A percentile compares a stretch with the other conserved stretches of the same genome.
phyloP scores from a whole-genome alignment of 2,113 vertebrate genomes.

The Rhinolophus sinicus region DNA sequence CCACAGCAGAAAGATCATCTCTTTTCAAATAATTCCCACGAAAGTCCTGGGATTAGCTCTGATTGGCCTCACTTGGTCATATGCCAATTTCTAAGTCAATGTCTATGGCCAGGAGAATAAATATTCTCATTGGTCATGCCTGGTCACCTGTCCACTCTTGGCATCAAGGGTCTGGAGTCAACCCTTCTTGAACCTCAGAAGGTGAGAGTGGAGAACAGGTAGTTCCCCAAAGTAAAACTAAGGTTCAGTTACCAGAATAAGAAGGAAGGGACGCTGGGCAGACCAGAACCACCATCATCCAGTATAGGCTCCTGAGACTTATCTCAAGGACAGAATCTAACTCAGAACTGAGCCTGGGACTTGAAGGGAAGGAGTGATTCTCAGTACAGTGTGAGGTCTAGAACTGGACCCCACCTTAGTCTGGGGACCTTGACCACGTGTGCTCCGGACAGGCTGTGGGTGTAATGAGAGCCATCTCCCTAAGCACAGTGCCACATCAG shows the following conservation, averaged over 20 bases:
- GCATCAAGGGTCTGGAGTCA: neutral
- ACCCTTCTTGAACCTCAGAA: neutral
- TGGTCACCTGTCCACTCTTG: neutral
- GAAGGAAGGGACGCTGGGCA: neutral
- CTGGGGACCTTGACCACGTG: neutral
- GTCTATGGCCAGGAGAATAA: neutral
- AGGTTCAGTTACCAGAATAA: neutral
- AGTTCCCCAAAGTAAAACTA: neutral
- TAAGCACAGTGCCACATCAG: rapidly evolving
- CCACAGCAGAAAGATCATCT: neutral
- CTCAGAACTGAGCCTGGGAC: neutral
- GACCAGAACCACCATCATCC: rapidly evolving
- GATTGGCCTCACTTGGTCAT: neutral
- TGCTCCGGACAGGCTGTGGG: neutral
- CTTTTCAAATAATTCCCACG: neutral
- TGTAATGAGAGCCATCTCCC: neutral
- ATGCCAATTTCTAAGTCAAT: neutral
- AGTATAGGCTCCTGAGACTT: rapidly evolving
- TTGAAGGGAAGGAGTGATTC: neutral
- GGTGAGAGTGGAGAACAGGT: neutral
- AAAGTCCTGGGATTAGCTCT: neutral
- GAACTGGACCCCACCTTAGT: neutral
- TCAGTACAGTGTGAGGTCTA: neutral
- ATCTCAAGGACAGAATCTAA: neutral
- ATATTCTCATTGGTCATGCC: neutral